Conservation (phyloP, 2,113 vertebrate genomes). For the Turdus rufiventris region DNA sequence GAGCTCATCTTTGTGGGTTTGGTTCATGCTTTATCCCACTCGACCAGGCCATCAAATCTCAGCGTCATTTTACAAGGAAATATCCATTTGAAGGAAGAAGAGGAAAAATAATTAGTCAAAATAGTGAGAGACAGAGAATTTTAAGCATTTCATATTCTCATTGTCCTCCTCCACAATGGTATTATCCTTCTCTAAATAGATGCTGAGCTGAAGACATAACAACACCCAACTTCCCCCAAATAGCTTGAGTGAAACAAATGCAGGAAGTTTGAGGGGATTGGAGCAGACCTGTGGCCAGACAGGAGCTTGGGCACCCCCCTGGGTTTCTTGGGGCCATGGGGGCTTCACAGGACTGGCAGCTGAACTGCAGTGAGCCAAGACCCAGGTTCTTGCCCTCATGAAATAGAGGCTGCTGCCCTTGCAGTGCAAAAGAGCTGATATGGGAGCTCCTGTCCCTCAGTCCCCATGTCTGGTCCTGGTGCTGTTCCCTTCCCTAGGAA, state of each 20-base stretch:
- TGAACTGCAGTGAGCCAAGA: not conserved
- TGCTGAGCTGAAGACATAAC: conserved; percentile 43
- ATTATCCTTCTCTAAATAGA: conserved; percentile 42
- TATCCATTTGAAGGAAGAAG: not conserved
- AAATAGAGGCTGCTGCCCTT: not conserved
- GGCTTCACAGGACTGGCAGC: not conserved
- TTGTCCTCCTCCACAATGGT: conserved; percentile 35
- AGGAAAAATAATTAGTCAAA: not conserved
- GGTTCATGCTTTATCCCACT: not conserved
- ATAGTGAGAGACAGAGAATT: not conserved
- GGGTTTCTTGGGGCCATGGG: fast-evolving
- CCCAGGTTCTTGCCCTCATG: not conserved
- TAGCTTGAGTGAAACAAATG: not conserved
- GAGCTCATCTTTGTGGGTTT: not conserved
- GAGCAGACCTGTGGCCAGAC: not conserved
- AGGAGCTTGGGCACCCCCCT: not conserved
- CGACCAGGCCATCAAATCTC: not conserved
- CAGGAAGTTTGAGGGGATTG: conserved; percentile 9
- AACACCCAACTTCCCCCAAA: conserved; percentile 35
- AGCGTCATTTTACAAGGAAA: not conserved
- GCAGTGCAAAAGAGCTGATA: not conserved
- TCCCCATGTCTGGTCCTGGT: not conserved
- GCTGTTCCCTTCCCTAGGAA: not conserved
- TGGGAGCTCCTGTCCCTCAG: not conserved
- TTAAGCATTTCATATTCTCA: not conserved